phyloP scores from a whole-genome alignment of 2,797 vertebrate species.

The Mallotus villosus region DNA sequence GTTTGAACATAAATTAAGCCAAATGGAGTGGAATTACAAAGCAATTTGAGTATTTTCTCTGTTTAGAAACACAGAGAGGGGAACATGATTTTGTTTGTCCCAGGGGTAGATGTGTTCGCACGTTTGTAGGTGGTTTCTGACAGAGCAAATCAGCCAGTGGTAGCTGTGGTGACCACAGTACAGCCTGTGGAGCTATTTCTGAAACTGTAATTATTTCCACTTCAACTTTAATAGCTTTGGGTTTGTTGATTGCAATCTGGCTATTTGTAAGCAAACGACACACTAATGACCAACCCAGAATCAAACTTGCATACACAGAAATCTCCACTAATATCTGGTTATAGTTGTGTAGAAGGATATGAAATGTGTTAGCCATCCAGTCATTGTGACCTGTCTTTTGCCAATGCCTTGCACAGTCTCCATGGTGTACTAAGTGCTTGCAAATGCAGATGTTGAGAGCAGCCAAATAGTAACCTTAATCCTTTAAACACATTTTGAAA shows the following conservation, averaged over 20 bases:
- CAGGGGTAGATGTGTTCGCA: slow-evolving; percentile 26
- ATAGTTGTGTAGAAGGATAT: slow-evolving; percentile 13
- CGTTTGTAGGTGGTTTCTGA: slow-evolving; percentile 44
- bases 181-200: slow-evolving; percentile 31
- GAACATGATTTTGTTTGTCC: slow-evolving; percentile 39
- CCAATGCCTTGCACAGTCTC: slow-evolving; percentile 2
- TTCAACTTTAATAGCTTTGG: slow-evolving; percentile 38
- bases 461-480: not conserved
- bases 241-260: slow-evolving; percentile 44
- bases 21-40: slow-evolving; percentile 50
- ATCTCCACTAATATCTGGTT: not conserved
- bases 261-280: slow-evolving; percentile 38
- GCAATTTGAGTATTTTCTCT: slow-evolving; percentile 38
- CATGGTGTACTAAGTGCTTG: not conserved
- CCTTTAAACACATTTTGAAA: not conserved
- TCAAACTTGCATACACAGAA: not conserved
- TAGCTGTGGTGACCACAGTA: slow-evolving; percentile 10
- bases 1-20: slow-evolving; percentile 44
- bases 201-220: slow-evolving; percentile 49
- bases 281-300: slow-evolving; percentile 6
- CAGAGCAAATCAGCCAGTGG: slow-evolving; percentile 33
- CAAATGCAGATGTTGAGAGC: slow-evolving; percentile 9
- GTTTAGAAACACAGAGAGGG: slow-evolving; percentile 32
- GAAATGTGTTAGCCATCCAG: slow-evolving; percentile 13
- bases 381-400: slow-evolving; percentile 19